Evolutionary conservation across 2,888 invertebrate species (phyloP).

Genomic region (Labia minor): DNA sequence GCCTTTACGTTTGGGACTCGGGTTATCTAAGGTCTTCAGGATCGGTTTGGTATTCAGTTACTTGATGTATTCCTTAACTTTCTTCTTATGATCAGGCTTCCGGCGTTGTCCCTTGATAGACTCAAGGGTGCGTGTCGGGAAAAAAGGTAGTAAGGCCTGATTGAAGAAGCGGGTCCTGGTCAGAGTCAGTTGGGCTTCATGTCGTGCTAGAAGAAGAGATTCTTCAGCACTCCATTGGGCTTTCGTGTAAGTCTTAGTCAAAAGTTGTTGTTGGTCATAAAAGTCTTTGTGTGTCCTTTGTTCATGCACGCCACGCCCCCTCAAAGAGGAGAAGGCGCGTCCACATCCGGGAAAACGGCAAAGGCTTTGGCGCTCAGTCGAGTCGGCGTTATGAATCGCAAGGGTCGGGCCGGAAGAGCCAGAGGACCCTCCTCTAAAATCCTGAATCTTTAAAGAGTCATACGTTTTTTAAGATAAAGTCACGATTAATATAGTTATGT

Average conservation of each 20-base stretch:
- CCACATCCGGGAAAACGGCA: background rate
- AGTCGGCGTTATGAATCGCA: no score
- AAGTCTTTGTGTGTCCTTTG: background rate
- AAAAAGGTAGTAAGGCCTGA: background rate
- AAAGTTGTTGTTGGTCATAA: background rate
- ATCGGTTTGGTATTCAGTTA: no score
- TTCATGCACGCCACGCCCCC: background rate
- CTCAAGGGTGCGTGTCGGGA: background rate
- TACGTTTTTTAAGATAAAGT: no score
- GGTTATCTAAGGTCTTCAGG: no score
- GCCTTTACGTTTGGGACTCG: background rate
- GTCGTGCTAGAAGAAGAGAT: background rate
- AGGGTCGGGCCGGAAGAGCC: no score
- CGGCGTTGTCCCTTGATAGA: background rate
- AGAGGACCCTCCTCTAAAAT: no score
- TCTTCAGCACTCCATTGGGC: background rate
- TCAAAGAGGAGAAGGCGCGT: no score
- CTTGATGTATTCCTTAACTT: no score
- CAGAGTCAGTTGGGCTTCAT: no score
- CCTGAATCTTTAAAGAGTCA: no score
- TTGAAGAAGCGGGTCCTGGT: no score
- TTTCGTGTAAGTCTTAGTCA: background rate
- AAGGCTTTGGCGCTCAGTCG: background rate
- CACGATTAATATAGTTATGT: no score
- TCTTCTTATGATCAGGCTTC: background rate